phyloP scores from a whole-genome alignment of 2,797 vertebrate genomes.

The Clarias laeviceps region DNA sequence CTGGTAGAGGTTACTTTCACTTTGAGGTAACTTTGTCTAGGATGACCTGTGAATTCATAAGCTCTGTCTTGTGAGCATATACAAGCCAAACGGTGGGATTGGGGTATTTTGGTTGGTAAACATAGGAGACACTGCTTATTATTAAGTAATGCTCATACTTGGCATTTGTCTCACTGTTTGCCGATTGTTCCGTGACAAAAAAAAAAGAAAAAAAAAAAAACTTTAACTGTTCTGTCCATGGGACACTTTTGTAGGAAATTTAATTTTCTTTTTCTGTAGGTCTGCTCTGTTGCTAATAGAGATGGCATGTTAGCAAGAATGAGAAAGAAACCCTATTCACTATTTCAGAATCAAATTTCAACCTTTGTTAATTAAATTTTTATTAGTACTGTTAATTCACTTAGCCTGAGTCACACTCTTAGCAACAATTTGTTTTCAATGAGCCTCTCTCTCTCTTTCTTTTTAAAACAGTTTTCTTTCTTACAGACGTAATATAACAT shows the following conservation, averaged over 20 bases:
- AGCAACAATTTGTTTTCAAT: background rate
- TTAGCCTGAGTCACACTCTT: background rate
- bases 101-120: background rate
- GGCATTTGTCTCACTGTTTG: background rate
- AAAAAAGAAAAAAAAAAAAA: background rate
- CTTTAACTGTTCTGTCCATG: too few relatives aligned
- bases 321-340: background rate
- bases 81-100: background rate
- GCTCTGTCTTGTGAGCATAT: background rate
- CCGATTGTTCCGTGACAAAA: background rate
- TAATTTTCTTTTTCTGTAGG: background rate
- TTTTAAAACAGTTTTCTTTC: background rate
- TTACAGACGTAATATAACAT: too few relatives aligned
- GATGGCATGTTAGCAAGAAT: background rate
- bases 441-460: background rate
- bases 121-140: background rate
- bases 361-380: background rate
- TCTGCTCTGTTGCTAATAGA: too few relatives aligned
- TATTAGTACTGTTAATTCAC: background rate
- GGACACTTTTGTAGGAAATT: background rate
- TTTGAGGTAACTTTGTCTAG: slow-evolving; percentile 1
- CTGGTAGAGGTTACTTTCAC: background rate
- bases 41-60: background rate
- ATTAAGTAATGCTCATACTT: background rate
- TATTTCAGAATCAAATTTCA: background rate